Evolutionary conservation across 2,113 vertebrate species (phyloP).

Genomic region (Solea senegalensis): DNA sequence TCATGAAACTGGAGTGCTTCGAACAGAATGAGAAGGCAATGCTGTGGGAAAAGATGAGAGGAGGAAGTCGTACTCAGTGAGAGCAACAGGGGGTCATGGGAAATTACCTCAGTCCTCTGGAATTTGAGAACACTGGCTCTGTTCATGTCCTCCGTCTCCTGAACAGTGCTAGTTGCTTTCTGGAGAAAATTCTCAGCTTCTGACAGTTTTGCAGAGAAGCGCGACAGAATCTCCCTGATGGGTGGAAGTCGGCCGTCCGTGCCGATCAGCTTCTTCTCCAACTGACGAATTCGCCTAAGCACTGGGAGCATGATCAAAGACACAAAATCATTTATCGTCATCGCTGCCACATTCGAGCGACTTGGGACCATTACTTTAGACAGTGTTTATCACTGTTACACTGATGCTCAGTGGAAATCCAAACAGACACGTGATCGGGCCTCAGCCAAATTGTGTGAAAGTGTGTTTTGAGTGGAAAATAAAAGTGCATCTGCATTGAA

Average conservation of each 20-base stretch:
- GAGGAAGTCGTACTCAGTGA: background rate
- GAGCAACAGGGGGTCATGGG: background rate
- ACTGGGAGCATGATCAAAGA: conserved; percentile 42
- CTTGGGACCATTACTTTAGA: too few relatives aligned
- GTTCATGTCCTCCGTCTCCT: conserved; percentile 81
- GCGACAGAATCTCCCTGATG: conserved; percentile 82
- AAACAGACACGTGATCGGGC: too few relatives aligned
- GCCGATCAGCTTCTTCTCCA: conserved; percentile 85
- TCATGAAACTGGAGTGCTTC: conserved; percentile 14
- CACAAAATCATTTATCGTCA: background rate
- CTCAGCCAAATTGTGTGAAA: too few relatives aligned
- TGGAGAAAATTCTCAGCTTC: conserved; percentile 83
- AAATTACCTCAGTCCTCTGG: conserved; percentile 85
- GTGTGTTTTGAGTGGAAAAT: too few relatives aligned
- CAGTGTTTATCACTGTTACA: too few relatives aligned
- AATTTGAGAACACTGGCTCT: conserved; percentile 80
- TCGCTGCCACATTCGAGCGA: too few relatives aligned
- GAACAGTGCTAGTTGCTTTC: conserved; percentile 74
- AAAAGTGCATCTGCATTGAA: too few relatives aligned
- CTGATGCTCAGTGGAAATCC: too few relatives aligned
- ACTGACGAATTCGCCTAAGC: conserved; percentile 78
- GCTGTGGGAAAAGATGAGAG: background rate
- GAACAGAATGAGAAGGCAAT: background rate
- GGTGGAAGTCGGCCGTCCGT: conserved; percentile 83
- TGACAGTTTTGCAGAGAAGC: conserved; percentile 82